Conservation (phyloP, 2,888 invertebrate genomes). For the Megamerina dolium region DNA sequence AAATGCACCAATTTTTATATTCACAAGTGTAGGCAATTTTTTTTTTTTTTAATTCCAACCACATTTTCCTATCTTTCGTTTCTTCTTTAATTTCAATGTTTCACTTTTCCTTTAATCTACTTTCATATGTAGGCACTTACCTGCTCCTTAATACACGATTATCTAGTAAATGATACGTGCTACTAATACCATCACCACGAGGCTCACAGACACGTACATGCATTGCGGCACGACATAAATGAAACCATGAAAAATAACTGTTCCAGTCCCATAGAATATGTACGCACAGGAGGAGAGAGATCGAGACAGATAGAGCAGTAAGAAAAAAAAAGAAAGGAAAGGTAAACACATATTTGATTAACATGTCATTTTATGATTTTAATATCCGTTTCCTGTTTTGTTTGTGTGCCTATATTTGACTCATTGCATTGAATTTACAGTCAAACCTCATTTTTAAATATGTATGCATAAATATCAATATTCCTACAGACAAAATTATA, state of each 20-base stretch:
- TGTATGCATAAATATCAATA: conserved; percentile 1
- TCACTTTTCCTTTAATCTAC: too few species aligned
- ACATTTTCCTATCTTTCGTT: too few species aligned
- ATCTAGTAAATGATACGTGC: conserved; percentile 55
- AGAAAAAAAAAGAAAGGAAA: too few species aligned
- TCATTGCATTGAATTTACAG: not conserved
- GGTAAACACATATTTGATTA: not conserved
- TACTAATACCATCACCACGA: conserved; percentile 57
- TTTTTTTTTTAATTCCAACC: too few species aligned
- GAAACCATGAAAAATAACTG: conserved; percentile 57
- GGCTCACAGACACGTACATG: conserved; percentile 56
- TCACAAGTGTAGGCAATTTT: too few species aligned
- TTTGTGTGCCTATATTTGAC: not conserved
- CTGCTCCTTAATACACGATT: conserved; percentile 54
- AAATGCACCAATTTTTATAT: too few species aligned
- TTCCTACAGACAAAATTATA: too few species aligned
- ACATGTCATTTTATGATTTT: not conserved
- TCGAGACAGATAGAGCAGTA: too few species aligned
- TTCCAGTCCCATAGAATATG: not conserved
- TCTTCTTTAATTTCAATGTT: too few species aligned
- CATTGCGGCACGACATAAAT: conserved; percentile 53
- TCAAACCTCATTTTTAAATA: not conserved
- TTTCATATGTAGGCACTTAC: too few species aligned
- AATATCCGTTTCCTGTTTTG: not conserved
- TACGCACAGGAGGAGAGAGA: too few species aligned